phyloP scores from a whole-genome alignment of 2,797 vertebrate species.

The Alcedo atthis region DNA sequence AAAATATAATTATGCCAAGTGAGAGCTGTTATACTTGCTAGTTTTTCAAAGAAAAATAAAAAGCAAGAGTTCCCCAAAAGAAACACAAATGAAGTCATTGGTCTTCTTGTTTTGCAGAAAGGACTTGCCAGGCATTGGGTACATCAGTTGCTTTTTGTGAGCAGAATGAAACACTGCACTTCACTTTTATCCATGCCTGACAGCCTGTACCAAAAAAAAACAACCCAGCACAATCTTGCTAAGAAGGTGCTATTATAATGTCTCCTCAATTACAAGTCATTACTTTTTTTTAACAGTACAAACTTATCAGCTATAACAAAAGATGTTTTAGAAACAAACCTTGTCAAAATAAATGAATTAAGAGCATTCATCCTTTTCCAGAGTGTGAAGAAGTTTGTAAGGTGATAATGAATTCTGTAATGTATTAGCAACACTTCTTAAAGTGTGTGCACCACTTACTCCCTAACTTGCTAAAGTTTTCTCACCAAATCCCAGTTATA shows the following conservation, averaged over 20 bases:
- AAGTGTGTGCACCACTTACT: background rate
- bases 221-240: slow-evolving; percentile 21
- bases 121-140: background rate
- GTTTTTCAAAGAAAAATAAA: background rate
- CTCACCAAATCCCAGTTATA: background rate
- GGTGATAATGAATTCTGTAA: slow-evolving; percentile 43
- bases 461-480: background rate
- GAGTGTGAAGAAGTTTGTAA: slow-evolving; percentile 31
- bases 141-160: background rate
- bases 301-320: slow-evolving; percentile 60
- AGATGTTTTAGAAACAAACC: slow-evolving; percentile 44
- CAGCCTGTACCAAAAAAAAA: background rate
- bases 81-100: background rate
- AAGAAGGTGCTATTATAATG: slow-evolving; percentile 1
- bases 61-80: background rate
- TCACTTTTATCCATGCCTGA: background rate
- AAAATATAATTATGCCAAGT: background rate
- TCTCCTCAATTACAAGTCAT: slow-evolving; percentile 37
- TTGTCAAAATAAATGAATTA: slow-evolving; percentile 66
- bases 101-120: slow-evolving; percentile 1
- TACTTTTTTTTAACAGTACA: slow-evolving; percentile 20
- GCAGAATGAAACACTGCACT: background rate
- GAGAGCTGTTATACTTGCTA: background rate
- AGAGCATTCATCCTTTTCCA: slow-evolving; percentile 41
- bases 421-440: slow-evolving; percentile 39